Percentiles rank a stretch among this genome's conserved stretches.
These are phyloP conservation scores for Sebastes minor DNA, from an alignment of 2,797 vertebrate genomes.

Conservation along the genomic window DNA sequence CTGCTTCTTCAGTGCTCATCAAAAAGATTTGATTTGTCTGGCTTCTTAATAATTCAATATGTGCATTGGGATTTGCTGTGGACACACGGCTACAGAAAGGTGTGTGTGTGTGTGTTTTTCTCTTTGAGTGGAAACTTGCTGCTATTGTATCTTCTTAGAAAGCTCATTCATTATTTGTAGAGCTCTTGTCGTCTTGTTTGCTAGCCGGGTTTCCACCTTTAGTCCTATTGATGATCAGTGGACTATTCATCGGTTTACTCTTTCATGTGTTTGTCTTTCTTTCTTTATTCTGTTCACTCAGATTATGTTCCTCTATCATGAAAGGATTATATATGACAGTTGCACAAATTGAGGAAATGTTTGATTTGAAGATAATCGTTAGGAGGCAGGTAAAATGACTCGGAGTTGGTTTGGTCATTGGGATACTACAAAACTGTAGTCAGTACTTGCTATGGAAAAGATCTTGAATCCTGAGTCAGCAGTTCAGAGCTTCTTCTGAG, in stretches of 20 bases:
- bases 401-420: not conserved
- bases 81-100: not conserved
- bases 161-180: conserved; percentile 42
- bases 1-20: not conserved
- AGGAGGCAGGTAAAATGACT: not conserved
- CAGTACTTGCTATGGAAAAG: not conserved
- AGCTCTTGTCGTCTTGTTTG: not conserved
- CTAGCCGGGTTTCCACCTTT: conserved; percentile 12
- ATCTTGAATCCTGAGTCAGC: not conserved
- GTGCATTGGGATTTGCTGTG: not conserved
- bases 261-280: not conserved
- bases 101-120: not conserved
- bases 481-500: not conserved
- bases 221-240: not conserved
- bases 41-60: not conserved
- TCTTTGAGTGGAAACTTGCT: conserved; percentile 20
- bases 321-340: not conserved
- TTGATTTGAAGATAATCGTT: not conserved
- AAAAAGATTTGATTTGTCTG: not conserved
- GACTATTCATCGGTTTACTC: not conserved
- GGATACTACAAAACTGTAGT: not conserved
- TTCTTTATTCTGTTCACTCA: not conserved
- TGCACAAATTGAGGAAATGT: not conserved
- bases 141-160: conserved; percentile 36
- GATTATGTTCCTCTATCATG: not conserved